Base-by-base conservation (phyloP, 2,888 invertebrate species). In the Drosophila birchii region DNA sequence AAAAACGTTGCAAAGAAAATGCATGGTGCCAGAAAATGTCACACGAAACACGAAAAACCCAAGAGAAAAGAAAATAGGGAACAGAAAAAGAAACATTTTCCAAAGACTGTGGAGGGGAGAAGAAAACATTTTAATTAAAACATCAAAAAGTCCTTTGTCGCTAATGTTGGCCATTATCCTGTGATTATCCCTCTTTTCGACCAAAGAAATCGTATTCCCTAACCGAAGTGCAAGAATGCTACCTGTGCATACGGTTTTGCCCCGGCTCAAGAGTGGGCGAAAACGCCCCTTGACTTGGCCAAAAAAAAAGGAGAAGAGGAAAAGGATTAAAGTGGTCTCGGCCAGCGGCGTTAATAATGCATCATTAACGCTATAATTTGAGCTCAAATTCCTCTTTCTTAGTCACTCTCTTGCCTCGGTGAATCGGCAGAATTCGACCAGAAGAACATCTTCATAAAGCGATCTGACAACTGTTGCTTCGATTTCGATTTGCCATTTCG, bases 281-380 rank as follows among this genome's bases (percentile, higher is more conserved):
- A 58, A 69, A 69, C 61, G 62, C 70, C 62, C 38, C 45, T 38
- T 71, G 70, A 68, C 60, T 55, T 49, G 38, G 32, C 23, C 56
- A 70, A 69, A 58, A 29, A 81, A 11, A 14, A 44, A 44, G 26
- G 45, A 36, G 49, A 58, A 47, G 81, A 23, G 26, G 34, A 36
- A 90, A 91, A 90, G 91, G 91, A 90, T 91, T 91, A 90, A 79
- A 83, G 72, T 78, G 76, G 69, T 76, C 68, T 81, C 62, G 78
- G 72, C 71, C 76, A 84, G 82, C 91, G 85, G 83, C 91, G 90
- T 91, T 88, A 89, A 91, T 90, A 88, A 91, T 91, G 91, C 91
- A 90, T 90, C 89, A 90, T 91, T 91, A 89, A 91, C 89, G 90
- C 91, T 90, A 82, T 87, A 90, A 87, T 90, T 88, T 88, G 85